phyloP scores from a whole-genome alignment of 1,140 invertebrate species.

The Pseudomyrmex gracilis region DNA sequence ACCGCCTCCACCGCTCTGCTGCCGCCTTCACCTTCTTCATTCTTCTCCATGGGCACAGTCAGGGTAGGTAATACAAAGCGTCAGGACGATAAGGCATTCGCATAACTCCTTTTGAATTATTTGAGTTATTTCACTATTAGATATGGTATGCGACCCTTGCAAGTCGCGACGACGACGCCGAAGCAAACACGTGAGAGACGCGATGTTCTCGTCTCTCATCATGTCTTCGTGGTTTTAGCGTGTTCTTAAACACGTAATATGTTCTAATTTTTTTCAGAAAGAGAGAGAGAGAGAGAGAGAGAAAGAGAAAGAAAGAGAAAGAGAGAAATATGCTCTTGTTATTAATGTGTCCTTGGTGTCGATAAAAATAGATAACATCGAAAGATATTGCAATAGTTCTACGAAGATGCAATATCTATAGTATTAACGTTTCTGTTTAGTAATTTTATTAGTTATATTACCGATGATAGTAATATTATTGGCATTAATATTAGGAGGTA shows the following conservation, averaged over 20 bases:
- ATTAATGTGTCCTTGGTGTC: too few relatives aligned
- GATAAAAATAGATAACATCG: too few relatives aligned
- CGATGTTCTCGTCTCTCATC: slow-evolving; percentile 5
- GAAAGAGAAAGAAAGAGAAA: too few relatives aligned
- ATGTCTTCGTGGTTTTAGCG: slow-evolving; percentile 34
- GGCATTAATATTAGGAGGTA: too few relatives aligned
- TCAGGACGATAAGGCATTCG: slow-evolving; percentile 82
- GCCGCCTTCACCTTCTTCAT: slow-evolving; percentile 52
- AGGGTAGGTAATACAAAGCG: slow-evolving; percentile 79
- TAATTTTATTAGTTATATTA: too few relatives aligned
- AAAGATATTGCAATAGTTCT: too few relatives aligned
- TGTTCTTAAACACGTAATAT: slow-evolving; percentile 27
- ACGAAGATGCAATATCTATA: too few relatives aligned
- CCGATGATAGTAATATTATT: too few relatives aligned
- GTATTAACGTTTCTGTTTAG: too few relatives aligned
- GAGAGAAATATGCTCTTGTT: too few relatives aligned
- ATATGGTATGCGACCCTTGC: slow-evolving; percentile 80
- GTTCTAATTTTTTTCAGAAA: slow-evolving; percentile 54
- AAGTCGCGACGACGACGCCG: slow-evolving; percentile 57
- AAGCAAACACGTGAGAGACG: slow-evolving; percentile 43
- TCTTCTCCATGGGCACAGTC: slow-evolving; percentile 48
- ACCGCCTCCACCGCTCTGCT: slow-evolving; percentile 5
- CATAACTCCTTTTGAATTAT: slow-evolving; percentile 83
- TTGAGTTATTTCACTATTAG: slow-evolving; percentile 84
- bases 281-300: too few relatives aligned